Conservation (phyloP, 1,140 invertebrate species). For the Pseudobourletiella spinata region DNA sequence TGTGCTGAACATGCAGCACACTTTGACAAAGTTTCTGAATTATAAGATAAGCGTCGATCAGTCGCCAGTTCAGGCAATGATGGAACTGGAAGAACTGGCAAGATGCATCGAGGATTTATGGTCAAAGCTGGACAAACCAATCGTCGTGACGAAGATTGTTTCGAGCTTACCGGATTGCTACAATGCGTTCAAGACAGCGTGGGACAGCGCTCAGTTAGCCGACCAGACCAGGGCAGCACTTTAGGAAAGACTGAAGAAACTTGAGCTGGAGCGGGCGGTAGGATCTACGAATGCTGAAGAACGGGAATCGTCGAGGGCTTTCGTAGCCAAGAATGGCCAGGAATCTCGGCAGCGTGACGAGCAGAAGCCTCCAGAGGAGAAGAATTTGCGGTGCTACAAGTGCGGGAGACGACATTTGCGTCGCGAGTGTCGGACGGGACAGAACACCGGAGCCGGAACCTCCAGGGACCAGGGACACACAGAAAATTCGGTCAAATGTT, state of each 20-base stretch:
- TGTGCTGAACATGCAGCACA: constrained; percentile 3
- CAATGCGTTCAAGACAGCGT: constrained; percentile 2
- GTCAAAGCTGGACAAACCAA: not conserved
- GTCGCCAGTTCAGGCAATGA: not conserved
- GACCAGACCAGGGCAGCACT: not conserved
- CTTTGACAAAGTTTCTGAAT: not conserved
- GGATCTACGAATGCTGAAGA: too few species aligned
- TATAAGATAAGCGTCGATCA: not conserved
- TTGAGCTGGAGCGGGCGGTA: too few species aligned
- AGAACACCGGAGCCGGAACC: too few species aligned
- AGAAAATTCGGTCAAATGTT: too few species aligned
- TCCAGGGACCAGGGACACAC: too few species aligned
- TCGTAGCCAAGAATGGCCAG: too few species aligned
- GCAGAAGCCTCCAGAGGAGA: too few species aligned
- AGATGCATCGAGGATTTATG: not conserved
- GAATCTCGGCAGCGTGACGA: too few species aligned
- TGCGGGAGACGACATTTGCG: too few species aligned
- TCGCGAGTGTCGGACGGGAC: too few species aligned
- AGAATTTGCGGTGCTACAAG: too few species aligned
- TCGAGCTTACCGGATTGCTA: not conserved
- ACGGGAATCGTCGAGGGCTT: too few species aligned
- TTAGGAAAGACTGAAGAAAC: not conserved
- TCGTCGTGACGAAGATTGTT: constrained; percentile 2
- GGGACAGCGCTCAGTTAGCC: not conserved
- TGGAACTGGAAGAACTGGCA: not conserved